A percentile compares a stretch with the other conserved stretches of the same genome.
Evolutionary conservation across 2,113 vertebrate species (phyloP).

Genomic region (Pithys albifrons): DNA sequence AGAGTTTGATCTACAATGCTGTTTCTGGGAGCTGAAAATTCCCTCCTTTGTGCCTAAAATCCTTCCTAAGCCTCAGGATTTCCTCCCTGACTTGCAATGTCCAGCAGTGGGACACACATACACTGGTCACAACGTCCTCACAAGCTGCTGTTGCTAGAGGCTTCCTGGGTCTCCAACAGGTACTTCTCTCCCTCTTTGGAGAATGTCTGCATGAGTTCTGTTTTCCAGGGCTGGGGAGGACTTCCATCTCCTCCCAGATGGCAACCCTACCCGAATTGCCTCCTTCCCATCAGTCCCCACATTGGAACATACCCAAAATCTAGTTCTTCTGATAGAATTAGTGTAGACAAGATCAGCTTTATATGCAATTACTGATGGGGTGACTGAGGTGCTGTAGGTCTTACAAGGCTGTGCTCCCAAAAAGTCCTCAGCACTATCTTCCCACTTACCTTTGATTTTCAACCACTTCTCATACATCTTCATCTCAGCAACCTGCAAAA

Average conservation of each 20-base stretch:
- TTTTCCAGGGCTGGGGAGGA: neutral
- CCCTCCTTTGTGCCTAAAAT: neutral
- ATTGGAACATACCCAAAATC: neutral
- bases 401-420: neutral
- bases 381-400: neutral
- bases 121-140: neutral
- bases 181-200: neutral
- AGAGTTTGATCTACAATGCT: neutral
- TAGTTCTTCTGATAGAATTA: neutral
- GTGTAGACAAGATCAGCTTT: neutral
- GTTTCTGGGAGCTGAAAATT: neutral
- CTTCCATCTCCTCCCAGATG: neutral
- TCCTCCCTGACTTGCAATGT: neutral
- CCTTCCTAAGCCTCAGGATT: neutral
- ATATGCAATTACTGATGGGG: neutral
- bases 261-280: neutral
- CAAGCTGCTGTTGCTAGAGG: neutral
- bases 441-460: neutral
- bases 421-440: neutral
- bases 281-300: fast-evolving
- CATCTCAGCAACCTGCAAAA: neutral
- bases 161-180: neutral
- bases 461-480: neutral
- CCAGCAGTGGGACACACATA: fast-evolving
- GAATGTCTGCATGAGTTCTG: neutral